Evolutionary conservation across 1,140 invertebrate genomes (phyloP).

Genomic region (Pygmarrhopalites habei): DNA sequence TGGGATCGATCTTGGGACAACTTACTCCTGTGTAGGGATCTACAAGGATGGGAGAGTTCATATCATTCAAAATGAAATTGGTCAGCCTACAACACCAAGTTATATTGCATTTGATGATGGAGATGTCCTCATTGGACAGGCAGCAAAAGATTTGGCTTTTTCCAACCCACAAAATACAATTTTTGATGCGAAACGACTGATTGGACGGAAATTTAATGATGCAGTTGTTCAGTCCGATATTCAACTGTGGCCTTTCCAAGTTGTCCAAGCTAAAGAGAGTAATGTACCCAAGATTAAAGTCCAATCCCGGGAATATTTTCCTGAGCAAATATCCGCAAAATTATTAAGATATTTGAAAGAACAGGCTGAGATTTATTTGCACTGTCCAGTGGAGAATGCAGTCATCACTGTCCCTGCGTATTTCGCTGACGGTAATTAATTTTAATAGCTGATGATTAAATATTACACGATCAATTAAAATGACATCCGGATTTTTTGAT

Average conservation of each 20-base stretch:
- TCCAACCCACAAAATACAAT: slow-evolving; percentile 21
- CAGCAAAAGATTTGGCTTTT: slow-evolving; percentile 9
- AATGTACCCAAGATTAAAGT: slow-evolving; percentile 39
- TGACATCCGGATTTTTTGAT: no score
- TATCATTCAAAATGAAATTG: not conserved
- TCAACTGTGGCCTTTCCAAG: slow-evolving; percentile 46
- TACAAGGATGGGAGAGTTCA: slow-evolving; percentile 11
- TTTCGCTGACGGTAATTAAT: slow-evolving; percentile 98
- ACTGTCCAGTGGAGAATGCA: slow-evolving; percentile 70
- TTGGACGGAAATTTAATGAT: slow-evolving; percentile 52
- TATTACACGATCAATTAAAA: no score
- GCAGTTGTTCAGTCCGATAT: slow-evolving; percentile 49
- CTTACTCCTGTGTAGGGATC: slow-evolving; percentile 21
- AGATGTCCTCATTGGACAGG: not conserved
- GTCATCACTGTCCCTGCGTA: slow-evolving; percentile 97
- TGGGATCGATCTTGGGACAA: slow-evolving; percentile 32
- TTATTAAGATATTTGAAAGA: slow-evolving; percentile 47
- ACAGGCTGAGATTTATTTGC: slow-evolving; percentile 40
- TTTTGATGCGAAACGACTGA: slow-evolving; percentile 51
- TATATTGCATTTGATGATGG: slow-evolving; percentile 28
- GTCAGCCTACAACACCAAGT: slow-evolving; percentile 1
- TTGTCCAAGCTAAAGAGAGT: not conserved
- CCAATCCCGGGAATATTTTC: slow-evolving; percentile 46
- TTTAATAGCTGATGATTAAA: no score
- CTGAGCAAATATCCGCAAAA: slow-evolving; percentile 52